Conservation (phyloP, 2,888 invertebrate genomes). For the Hecatera dysodea region DNA sequence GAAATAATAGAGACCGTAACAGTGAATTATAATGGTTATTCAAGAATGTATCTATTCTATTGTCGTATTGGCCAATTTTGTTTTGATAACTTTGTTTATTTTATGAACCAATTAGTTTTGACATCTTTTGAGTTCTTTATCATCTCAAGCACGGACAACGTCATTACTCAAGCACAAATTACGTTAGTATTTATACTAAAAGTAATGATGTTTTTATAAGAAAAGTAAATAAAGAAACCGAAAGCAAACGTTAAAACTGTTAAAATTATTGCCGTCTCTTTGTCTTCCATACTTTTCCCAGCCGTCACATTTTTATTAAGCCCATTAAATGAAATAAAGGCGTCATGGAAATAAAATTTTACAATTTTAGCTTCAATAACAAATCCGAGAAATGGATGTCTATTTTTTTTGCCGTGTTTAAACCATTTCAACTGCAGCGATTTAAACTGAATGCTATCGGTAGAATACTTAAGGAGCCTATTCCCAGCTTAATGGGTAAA, state of each 20-base stretch:
- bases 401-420: slow-evolving; percentile 17
- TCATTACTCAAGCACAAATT: neutral
- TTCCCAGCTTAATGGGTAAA: neutral
- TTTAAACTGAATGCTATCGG: slow-evolving; percentile 14
- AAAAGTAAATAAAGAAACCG: slow-evolving; percentile 28
- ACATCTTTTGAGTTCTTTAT: neutral
- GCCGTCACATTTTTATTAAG: slow-evolving; percentile 33
- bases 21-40: too few relatives aligned
- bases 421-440: slow-evolving; percentile 18
- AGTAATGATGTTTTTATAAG: slow-evolving; percentile 12
- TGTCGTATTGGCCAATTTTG: too few relatives aligned
- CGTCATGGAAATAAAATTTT: slow-evolving; percentile 16
- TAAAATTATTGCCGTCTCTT: slow-evolving; percentile 26
- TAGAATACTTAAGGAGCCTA: neutral
- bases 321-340: slow-evolving; percentile 21
- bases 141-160: neutral
- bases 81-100: too few relatives aligned
- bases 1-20: neutral
- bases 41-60: too few relatives aligned
- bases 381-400: slow-evolving; percentile 7
- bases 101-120: too few relatives aligned
- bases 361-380: slow-evolving; percentile 11
- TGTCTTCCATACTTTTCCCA: slow-evolving; percentile 11
- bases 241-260: slow-evolving; percentile 36
- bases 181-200: neutral